Evolutionary conservation across 2,113 vertebrate genomes (phyloP), one percentile per base, ranked within the genome.

Genomic region (Agapornis roseicollis): DNA sequence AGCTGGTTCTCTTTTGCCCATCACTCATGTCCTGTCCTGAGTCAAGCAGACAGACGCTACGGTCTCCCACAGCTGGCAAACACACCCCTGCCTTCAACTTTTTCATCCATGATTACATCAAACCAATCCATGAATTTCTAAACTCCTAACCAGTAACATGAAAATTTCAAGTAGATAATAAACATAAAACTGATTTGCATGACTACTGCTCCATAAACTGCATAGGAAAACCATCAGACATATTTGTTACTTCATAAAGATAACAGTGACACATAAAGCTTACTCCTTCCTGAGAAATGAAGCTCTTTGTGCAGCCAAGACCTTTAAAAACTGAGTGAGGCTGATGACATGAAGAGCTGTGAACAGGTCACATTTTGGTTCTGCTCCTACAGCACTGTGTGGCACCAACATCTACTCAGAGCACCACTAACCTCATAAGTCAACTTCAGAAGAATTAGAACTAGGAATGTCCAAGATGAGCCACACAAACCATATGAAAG

Each of bases 21-120:
- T 15, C 1, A 0, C 52, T 72, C 15, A 8, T 3, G 0, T 6
- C 35, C 33, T 23, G 2, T 24, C 44, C 14, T 0, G 1, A 5
- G 8, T 2, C 39, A 15, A 46, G 27, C 49, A 28, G 52, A 16
- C 47, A 66, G 23, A 31, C 24, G 4, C 13, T 23, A 3, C 8
- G 3, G 2, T 23, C 35, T 33, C 39, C 47, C 60, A 12, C 17
- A 15, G 39, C 13, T 2, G 2, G 35, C 27, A 49, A 66, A 42
- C 61, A 22, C 27, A n/a, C 18, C 11, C 50, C 13, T 31, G 71
- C 78, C 47, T 39, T 39, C 52, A 29, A 0, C 47, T 2, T 4
- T 68, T 77, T 31, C 66, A 50, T 7, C 17, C n/a, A 1, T 0
- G 13, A 39, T 33, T 4, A 3, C 23, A 31, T 10, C 17, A 27